Evolutionary conservation across 2,113 vertebrate genomes (phyloP).

Genomic region (Hemiprocne comata): DNA sequence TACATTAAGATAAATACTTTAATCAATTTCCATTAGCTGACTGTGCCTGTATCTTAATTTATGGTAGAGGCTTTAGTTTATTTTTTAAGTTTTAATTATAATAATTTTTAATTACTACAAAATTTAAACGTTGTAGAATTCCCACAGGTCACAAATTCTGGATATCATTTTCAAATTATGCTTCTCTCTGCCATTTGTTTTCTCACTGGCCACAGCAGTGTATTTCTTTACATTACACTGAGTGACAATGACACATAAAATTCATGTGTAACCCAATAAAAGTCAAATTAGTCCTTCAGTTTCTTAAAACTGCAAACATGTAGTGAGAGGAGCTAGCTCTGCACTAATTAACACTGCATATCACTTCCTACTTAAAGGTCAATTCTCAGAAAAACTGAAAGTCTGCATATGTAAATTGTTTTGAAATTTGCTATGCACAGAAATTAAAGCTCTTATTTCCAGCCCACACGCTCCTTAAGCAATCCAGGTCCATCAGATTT

Average conservation of each 20-base stretch:
- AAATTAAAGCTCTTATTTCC: background rate
- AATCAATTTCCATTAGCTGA: slow-evolving; percentile 30
- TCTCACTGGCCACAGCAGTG: background rate
- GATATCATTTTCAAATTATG: background rate
- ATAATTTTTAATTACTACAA: slow-evolving; percentile 30
- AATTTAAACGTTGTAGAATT: slow-evolving; percentile 9
- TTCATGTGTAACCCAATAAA: background rate
- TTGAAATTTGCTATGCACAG: background rate
- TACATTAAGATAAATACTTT: slow-evolving; percentile 28
- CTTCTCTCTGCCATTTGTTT: background rate
- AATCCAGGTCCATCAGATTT: background rate
- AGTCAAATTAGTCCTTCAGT: background rate
- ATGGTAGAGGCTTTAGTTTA: background rate
- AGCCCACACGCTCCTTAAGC: background rate
- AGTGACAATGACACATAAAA: background rate
- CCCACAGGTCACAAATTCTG: background rate
- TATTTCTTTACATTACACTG: background rate
- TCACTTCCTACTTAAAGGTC: background rate
- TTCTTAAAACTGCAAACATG: background rate
- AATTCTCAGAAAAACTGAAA: background rate
- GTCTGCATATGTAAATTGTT: background rate
- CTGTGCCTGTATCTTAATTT: background rate
- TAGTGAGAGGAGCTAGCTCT: background rate
- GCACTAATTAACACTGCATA: background rate
- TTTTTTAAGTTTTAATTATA: too few species aligned